These are phyloP conservation scores for Cephus pulcher DNA, from an alignment of 2,888 invertebrate genomes.

Conservation along the genomic window DNA sequence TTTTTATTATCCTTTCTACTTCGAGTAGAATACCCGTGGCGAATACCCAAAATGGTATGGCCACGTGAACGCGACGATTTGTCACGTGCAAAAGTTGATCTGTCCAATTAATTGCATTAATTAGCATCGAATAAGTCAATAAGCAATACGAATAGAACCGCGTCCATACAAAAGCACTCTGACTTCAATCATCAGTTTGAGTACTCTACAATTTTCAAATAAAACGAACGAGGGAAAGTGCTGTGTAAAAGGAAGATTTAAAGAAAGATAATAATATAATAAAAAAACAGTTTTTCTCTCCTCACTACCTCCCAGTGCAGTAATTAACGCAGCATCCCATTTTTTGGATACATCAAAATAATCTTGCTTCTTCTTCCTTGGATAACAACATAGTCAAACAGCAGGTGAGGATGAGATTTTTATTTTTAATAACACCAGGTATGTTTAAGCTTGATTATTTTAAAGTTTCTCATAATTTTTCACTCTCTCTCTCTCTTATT, in stretches of 20 bases:
- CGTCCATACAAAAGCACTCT: background rate
- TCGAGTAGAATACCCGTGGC: background rate
- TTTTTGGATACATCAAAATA: background rate
- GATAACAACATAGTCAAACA: background rate
- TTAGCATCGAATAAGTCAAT: background rate
- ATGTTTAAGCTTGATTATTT: background rate
- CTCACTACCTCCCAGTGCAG: background rate
- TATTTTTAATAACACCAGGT: background rate
- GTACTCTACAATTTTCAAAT: constrained; percentile 3
- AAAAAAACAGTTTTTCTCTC: background rate
- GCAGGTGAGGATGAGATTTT: background rate
- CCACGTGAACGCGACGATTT: background rate
- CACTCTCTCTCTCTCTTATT: background rate
- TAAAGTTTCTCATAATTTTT: background rate
- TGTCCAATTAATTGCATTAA: background rate
- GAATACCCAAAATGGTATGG: background rate
- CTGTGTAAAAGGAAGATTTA: constrained; percentile 4
- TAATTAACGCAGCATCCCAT: background rate
- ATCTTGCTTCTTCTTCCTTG: background rate
- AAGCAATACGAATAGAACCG: background rate
- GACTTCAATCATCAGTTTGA: background rate
- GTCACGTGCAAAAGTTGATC: background rate
- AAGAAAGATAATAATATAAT: background rate
- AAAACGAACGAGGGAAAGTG: constrained; percentile 5
- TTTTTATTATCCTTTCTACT: background rate